These are phyloP conservation scores for Saccostrea glomerata DNA, from an alignment of 1,140 invertebrate species.

Conservation along the genomic window DNA sequence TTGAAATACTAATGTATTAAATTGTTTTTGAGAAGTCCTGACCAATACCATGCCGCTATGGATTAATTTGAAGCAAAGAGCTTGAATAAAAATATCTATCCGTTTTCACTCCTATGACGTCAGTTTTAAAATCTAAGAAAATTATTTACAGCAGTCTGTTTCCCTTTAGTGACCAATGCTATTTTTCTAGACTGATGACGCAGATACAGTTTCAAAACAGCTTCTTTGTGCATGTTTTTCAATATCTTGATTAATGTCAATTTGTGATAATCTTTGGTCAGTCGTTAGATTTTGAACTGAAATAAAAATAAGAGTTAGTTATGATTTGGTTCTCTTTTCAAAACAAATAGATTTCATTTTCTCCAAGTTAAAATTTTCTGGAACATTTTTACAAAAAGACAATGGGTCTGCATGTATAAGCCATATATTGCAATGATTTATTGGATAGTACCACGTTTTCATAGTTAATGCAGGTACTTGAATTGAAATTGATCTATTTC, in stretches of 20 bases:
- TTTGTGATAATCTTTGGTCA: too few species aligned
- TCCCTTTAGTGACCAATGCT: neutral
- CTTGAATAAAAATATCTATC: neutral
- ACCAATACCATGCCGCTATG: neutral
- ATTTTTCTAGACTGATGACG: too few species aligned
- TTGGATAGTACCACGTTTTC: neutral
- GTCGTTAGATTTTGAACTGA: too few species aligned
- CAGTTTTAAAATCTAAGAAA: neutral
- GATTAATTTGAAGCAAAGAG: neutral
- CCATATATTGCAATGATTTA: neutral
- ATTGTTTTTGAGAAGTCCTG: neutral
- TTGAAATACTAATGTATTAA: neutral
- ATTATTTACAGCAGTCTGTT: neutral
- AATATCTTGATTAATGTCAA: too few species aligned
- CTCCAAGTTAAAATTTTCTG: too few species aligned
- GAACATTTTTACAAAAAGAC: too few species aligned
- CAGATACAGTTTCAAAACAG: too few species aligned
- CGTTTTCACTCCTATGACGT: neutral
- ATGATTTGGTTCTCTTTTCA: too few species aligned
- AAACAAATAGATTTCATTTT: too few species aligned
- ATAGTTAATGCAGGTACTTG: neutral
- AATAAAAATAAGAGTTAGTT: too few species aligned
- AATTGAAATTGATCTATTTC: neutral
- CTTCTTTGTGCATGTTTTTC: too few species aligned
- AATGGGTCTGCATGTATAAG: neutral